Percentiles rank a stretch among this genome's conserved stretches.
Conservation (phyloP, 1,140 invertebrate species). For the Trachymyrmex septentrionalis region DNA sequence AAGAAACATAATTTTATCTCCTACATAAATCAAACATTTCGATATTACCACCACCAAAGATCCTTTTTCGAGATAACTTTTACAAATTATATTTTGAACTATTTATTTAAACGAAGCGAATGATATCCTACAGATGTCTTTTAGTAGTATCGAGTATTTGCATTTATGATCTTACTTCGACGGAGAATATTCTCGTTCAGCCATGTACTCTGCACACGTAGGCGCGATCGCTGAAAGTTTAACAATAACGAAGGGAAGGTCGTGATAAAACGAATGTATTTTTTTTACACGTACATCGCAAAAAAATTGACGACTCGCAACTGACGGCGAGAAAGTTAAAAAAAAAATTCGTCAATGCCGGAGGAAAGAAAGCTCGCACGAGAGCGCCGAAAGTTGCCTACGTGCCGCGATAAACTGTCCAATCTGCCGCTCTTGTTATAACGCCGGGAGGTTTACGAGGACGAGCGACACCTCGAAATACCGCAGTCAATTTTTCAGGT, state of each 20-base stretch:
- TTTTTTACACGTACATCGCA: slow-evolving; percentile 19
- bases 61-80: neutral
- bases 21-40: neutral
- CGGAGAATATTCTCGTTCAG: neutral
- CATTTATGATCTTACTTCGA: neutral
- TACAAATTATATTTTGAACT: neutral
- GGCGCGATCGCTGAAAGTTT: neutral
- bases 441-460: slow-evolving; percentile 62
- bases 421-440: slow-evolving; percentile 48
- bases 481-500: slow-evolving; percentile 43
- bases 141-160: slow-evolving; percentile 17
- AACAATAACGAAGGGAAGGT: slow-evolving; percentile 3
- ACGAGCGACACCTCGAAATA: slow-evolving; percentile 26
- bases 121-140: neutral
- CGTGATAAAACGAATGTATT: slow-evolving; percentile 24
- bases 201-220: neutral
- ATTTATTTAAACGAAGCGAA: slow-evolving; percentile 1
- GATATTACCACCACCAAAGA: neutral
- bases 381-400: slow-evolving; percentile 72
- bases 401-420: slow-evolving; percentile 73
- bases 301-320: slow-evolving; percentile 48
- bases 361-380: slow-evolving; percentile 40
- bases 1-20: slow-evolving; percentile 15
- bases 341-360: slow-evolving; percentile 27
- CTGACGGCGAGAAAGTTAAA: slow-evolving; percentile 9